Base-by-base conservation (phyloP, 1,140 invertebrate genomes). In the Zaprionus ghesquierei region DNA sequence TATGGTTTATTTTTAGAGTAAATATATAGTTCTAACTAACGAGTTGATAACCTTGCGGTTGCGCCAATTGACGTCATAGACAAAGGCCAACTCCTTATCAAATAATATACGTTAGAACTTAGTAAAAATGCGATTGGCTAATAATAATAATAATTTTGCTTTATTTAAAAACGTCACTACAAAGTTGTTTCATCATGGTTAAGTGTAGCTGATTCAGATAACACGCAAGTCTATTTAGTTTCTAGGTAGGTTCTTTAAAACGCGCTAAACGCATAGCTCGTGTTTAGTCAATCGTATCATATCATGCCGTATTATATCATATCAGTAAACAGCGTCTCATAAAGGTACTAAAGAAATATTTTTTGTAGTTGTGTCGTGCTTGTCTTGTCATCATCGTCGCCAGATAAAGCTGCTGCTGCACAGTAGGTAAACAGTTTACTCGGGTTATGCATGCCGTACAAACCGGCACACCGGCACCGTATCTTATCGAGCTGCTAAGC, bases 131-230 rank as follows among this genome's bases (percentile, higher is more conserved):
- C 23, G 35, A 33, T 72, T 68, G 25, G 33, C 53, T 81, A 69
- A 73, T 87, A 81, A 78, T 85, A 81, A 78, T 85, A 78, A 87
- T 85, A 70, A 61, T 74, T 89, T 79, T 87, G 76, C 79, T 87
- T 87, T 87, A 87, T 87, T 87, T 89, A 91, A 91, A 91, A 91
- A 91, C 89, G 89, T 84, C 89, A 90, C 89, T 90, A 90, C 89
- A 90, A 90, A 90, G 89, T 81, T 90, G 64, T 81, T 87, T 71
- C 82, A 84, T 84, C 73, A 84, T 79, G 79, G 66, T 89, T 87
- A 87, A 79, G 70, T 79, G 62, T 87, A 84, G 89, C 89, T 87
- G 84, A 74, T 89, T 84, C 33, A 79, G 82, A 84, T 89, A 87
- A 89, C 85, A 75, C 75, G 59, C 84, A 89, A 66, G 64, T 87